phyloP scores from a whole-genome alignment of 2,113 vertebrate genomes.

The Chloropsis hardwickii region DNA sequence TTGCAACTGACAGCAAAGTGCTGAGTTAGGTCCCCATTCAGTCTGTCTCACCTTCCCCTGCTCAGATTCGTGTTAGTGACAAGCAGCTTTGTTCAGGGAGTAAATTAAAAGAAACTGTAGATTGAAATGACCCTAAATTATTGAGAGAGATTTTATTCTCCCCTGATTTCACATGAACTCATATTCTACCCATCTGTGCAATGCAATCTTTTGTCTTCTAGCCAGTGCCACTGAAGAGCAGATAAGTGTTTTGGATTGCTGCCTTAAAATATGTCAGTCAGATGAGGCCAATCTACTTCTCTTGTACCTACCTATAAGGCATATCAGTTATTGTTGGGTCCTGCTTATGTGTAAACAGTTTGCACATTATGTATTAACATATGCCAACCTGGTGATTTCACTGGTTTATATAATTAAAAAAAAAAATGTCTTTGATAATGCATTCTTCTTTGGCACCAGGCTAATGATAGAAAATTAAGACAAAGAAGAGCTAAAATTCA shows the following conservation, averaged over 20 bases:
- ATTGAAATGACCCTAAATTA: constrained; percentile 17
- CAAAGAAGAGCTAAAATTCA: neutral
- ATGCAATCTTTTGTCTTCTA: neutral
- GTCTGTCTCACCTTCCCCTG: neutral
- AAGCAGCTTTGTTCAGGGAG: neutral
- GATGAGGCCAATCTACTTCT: neutral
- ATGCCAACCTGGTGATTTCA: neutral
- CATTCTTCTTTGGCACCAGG: neutral
- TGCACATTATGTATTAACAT: neutral
- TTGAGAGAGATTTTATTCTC: constrained; percentile 24
- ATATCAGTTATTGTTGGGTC: neutral
- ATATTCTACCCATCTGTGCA: neutral
- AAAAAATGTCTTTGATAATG: neutral
- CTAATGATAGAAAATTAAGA: neutral
- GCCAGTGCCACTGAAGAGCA: neutral
- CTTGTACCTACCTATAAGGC: neutral
- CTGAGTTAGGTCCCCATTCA: neutral
- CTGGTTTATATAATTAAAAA: neutral
- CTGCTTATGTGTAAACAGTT: neutral
- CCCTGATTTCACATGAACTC: neutral
- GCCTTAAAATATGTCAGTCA: neutral
- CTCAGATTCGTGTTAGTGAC: neutral
- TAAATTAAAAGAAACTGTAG: neutral
- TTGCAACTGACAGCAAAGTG: neutral
- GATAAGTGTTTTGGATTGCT: neutral